phyloP scores from a whole-genome alignment of 2,797 vertebrate genomes.

The Sciurus vulgaris region DNA sequence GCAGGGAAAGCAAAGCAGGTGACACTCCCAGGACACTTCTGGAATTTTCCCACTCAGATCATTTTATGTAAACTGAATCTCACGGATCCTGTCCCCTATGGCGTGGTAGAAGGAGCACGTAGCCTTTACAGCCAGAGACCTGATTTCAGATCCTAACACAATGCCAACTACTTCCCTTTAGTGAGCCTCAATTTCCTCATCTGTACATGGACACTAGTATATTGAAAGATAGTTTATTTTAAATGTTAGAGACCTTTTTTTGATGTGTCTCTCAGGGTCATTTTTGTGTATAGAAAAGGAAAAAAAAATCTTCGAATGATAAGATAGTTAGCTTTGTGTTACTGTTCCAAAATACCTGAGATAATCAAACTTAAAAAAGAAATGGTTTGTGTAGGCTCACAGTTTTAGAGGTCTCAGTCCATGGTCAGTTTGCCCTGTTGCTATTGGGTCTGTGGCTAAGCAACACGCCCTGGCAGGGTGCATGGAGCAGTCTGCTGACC shows the following conservation, averaged over 20 bases:
- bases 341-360: neutral
- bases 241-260: neutral
- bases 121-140: neutral
- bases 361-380: neutral
- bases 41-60: neutral
- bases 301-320: neutral
- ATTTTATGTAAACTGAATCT: neutral
- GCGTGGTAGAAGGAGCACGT: neutral
- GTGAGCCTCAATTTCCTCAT: neutral
- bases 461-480: neutral
- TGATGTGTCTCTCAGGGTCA: neutral
- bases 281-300: neutral
- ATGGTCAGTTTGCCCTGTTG: neutral
- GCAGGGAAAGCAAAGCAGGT: neutral
- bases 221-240: neutral
- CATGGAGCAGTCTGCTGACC: neutral
- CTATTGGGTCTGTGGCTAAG: neutral
- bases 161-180: neutral
- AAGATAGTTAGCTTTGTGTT: neutral
- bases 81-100: neutral
- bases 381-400: neutral
- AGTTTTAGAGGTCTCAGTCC: neutral
- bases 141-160: neutral
- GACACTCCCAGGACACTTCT: neutral
- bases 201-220: neutral